Evolutionary conservation across 1,140 invertebrate genomes (phyloP), one percentile per base, ranked within the genome.

Genomic region (Cyrtorhinus lividipennis): DNA sequence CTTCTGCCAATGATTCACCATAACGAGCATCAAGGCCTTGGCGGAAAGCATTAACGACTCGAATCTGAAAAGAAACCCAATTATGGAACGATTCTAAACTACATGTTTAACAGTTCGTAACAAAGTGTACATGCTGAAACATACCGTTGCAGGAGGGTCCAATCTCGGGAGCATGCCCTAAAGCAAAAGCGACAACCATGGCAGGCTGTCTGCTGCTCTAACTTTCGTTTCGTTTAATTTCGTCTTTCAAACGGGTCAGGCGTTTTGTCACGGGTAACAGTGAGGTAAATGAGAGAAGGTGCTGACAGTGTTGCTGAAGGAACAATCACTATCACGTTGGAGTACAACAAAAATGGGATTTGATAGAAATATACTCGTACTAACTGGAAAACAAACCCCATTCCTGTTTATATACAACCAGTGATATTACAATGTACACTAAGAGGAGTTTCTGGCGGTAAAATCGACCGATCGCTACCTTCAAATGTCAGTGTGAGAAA

Each of bases 21-120:
- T 89, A 90, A 73, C 91, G 88, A 78, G 89, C 83, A 82, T 97
- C 93, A 80, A 96, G 83, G 75, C 92, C 93, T 84, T 95, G 92
- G 77, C 94, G 92, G 83, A 97, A 97, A 80, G 94, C 94, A 83
- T 97, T 96, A 79, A 96, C 92, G 83, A 96, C 94, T 81, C 94
- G 92, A 78, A 97, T 96, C 92, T 95, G 86, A 65, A 68, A 68
- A 22, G 61, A 67, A 66, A 64, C 59, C 24, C 44, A 62, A 65
- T 62, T 53, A 67, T 57, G 46, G 59, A 68, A 63, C 48, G 22
- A 65, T 38, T 45, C 61, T 15, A 69, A 53, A 62, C 59, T 53
- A 23, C 26, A 27, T 23, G 58, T 45, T 64, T 8, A 38, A 38
- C 15, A 38, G 30, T 38, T 38, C 15, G 5, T 38, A 24, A 57